Conservation (phyloP, 2,113 vertebrate genomes). For the Marmota monax region DNA sequence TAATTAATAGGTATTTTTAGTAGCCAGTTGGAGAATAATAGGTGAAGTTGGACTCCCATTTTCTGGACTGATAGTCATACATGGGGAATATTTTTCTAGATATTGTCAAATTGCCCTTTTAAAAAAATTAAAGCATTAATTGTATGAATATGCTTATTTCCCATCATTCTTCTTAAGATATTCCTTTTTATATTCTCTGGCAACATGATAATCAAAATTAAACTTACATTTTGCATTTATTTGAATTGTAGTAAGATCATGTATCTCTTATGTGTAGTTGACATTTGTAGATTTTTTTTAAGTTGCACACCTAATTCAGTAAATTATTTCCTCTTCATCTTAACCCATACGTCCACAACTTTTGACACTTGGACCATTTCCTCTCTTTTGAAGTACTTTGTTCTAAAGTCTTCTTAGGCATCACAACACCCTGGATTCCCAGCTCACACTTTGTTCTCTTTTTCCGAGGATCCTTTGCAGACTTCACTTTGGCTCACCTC, state of each 20-base stretch:
- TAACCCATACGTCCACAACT: neutral
- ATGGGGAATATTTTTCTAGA: neutral
- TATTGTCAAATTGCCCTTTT: neutral
- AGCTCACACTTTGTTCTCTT: neutral
- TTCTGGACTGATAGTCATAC: neutral
- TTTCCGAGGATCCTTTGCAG: neutral
- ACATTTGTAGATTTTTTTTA: neutral
- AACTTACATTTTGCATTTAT: neutral
- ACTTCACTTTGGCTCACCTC: neutral
- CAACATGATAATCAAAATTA: neutral
- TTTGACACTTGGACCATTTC: neutral
- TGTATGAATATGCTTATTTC: neutral
- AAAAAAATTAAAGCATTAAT: neutral
- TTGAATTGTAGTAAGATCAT: slow-evolving; percentile 8
- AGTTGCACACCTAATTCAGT: neutral
- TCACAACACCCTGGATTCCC: neutral
- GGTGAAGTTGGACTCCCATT: neutral
- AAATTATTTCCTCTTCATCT: neutral
- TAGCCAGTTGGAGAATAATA: neutral
- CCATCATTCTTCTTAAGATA: neutral
- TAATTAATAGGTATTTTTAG: neutral
- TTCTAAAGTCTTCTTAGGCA: neutral
- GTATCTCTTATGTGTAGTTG: neutral
- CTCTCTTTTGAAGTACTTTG: neutral
- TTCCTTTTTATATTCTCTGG: neutral